phyloP scores from a whole-genome alignment of 2,888 invertebrate species.

The Hydrotaea cyrtoneurina region DNA sequence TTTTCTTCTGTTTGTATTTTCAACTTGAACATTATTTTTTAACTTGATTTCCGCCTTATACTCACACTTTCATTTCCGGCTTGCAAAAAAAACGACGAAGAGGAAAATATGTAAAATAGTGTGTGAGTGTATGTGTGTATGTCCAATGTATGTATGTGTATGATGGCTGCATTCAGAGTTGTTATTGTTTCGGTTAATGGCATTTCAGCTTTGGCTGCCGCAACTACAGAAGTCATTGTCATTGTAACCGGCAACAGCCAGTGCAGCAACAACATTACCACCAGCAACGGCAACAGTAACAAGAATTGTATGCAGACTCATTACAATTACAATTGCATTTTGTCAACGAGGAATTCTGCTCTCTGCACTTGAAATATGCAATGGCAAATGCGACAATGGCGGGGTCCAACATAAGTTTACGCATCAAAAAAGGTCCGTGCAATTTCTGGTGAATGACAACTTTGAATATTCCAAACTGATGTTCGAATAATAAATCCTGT shows the following conservation, averaged over 20 bases:
- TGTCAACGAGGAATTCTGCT: constrained; percentile 55
- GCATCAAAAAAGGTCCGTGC: too few relatives aligned
- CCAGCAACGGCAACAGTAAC: not conserved
- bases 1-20: constrained; percentile 23
- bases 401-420: not conserved
- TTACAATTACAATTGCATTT: constrained; percentile 61
- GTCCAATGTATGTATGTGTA: not conserved
- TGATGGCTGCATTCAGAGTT: constrained; percentile 1
- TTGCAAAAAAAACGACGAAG: not conserved
- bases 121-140: not conserved
- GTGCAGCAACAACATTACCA: not conserved
- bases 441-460: too few relatives aligned
- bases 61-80: constrained; percentile 63
- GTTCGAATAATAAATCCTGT: too few relatives aligned
- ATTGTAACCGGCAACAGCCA: constrained; percentile 29
- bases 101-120: not conserved
- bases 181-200: constrained; percentile 36
- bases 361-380: constrained; percentile 55
- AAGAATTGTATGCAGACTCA: constrained; percentile 49
- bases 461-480: too few relatives aligned
- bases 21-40: constrained; percentile 40
- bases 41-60: constrained; percentile 55
- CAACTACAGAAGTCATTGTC: constrained; percentile 58
- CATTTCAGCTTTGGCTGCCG: constrained; percentile 37
- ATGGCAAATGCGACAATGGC: not conserved